Percentiles rank a stretch among this genome's conserved stretches.
Evolutionary conservation across 2,797 vertebrate genomes (phyloP).

Genomic region (Sebastes miniatus): DNA sequence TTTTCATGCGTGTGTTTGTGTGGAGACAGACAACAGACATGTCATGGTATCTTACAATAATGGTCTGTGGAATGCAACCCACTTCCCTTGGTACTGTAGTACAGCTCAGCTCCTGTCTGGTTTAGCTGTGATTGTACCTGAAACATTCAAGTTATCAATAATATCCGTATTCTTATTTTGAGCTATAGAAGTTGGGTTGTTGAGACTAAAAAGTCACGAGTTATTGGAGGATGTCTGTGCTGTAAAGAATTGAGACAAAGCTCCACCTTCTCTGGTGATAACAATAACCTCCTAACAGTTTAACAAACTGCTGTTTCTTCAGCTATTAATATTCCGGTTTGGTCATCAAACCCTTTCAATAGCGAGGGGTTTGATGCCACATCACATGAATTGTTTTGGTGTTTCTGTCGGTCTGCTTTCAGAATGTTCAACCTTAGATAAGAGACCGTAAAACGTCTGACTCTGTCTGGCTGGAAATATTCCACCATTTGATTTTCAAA

Average conservation of each 20-base stretch:
- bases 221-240: neutral
- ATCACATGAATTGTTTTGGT: neutral
- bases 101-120: constrained; percentile 2
- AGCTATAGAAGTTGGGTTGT: neutral
- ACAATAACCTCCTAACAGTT: neutral
- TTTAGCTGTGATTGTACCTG: neutral
- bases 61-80: constrained; percentile 69
- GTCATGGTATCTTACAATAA: constrained; percentile 68
- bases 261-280: neutral
- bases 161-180: neutral
- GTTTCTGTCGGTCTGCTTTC: neutral
- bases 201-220: neutral
- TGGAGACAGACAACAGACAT: constrained; percentile 53
- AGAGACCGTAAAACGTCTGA: neutral
- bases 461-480: neutral
- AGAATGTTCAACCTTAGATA: neutral
- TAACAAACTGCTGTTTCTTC: neutral
- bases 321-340: neutral
- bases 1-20: constrained; percentile 47
- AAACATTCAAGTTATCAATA: neutral
- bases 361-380: neutral
- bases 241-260: neutral
- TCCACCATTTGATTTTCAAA: neutral
- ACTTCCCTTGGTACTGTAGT: constrained; percentile 39
- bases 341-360: neutral